phyloP scores from a whole-genome alignment of 2,797 vertebrate genomes.

The Acipenser transmontanus region DNA sequence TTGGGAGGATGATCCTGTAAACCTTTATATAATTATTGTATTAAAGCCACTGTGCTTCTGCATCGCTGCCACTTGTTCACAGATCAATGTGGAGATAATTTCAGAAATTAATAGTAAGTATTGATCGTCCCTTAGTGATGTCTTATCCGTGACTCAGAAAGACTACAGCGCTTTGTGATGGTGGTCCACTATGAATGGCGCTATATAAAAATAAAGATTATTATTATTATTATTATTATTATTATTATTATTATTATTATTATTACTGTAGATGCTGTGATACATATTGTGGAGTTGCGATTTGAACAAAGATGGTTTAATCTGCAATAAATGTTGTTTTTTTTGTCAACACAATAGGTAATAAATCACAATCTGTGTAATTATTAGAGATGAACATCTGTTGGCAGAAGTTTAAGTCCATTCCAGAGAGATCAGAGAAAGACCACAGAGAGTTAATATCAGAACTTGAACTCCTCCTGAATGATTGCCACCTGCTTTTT shows the following conservation, averaged over 20 bases:
- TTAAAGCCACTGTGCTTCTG: conserved; percentile 83
- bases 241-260: no score
- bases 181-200: no score
- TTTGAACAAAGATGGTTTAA: conserved; percentile 97
- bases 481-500: conserved; percentile 83
- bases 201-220: no score
- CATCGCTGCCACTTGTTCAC: conserved; percentile 80
- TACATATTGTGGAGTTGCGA: conserved; percentile 53
- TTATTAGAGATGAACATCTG: conserved; percentile 75
- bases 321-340: conserved; percentile 87
- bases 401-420: conserved; percentile 73
- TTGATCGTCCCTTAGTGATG: conserved; percentile 85
- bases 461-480: conserved; percentile 76
- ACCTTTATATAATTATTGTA: conserved; percentile 99
- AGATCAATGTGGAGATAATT: conserved; percentile 99
- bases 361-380: conserved; percentile 98
- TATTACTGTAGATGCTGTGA: no score
- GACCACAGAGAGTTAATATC: conserved; percentile 70
- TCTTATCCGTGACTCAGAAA: conserved; percentile 84
- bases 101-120: conserved; percentile 99
- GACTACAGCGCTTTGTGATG: conserved; percentile 88
- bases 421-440: conserved; percentile 63
- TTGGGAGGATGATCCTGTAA: conserved; percentile 95
- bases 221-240: no score
- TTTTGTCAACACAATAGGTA: conserved; percentile 74